These are phyloP conservation scores for Cybosia mesomella DNA, from an alignment of 2,888 invertebrate genomes.

Conservation along the genomic window DNA sequence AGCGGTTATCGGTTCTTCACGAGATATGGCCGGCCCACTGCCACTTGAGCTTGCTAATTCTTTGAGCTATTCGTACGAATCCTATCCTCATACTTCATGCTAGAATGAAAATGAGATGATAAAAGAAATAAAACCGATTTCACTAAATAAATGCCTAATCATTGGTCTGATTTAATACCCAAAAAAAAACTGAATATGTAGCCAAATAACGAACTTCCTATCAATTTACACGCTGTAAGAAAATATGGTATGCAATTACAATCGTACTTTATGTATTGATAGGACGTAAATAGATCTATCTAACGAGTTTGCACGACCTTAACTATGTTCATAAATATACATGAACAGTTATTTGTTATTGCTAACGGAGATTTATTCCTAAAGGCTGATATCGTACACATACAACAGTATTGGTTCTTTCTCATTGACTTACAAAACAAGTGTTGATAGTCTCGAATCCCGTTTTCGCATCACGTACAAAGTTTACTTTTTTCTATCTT, in stretches of 20 bases:
- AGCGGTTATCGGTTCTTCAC: too few species aligned
- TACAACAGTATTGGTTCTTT: constrained; percentile 50
- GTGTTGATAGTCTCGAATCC: constrained; percentile 69
- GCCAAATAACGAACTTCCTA: not conserved
- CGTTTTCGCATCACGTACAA: constrained; percentile 77
- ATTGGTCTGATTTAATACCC: too few species aligned
- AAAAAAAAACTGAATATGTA: not conserved
- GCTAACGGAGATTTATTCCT: constrained; percentile 46
- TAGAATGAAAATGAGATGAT: too few species aligned
- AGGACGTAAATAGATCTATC: constrained; percentile 39
- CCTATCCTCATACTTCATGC: too few species aligned
- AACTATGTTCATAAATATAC: constrained; percentile 46
- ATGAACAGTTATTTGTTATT: constrained; percentile 47
- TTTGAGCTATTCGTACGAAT: too few species aligned
- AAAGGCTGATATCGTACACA: constrained; percentile 42
- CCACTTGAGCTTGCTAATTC: too few species aligned
- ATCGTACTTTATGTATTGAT: constrained; percentile 31
- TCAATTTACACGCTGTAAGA: not conserved
- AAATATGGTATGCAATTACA: constrained; percentile 27
- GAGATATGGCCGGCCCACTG: too few species aligned
- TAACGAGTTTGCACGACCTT: constrained; percentile 33
- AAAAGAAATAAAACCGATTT: too few species aligned
- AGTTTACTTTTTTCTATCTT: constrained; percentile 82
- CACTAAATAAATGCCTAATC: too few species aligned
- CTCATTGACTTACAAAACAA: constrained; percentile 79